phyloP scores from a whole-genome alignment of 2,113 vertebrate species.

The Carassius auratus region DNA sequence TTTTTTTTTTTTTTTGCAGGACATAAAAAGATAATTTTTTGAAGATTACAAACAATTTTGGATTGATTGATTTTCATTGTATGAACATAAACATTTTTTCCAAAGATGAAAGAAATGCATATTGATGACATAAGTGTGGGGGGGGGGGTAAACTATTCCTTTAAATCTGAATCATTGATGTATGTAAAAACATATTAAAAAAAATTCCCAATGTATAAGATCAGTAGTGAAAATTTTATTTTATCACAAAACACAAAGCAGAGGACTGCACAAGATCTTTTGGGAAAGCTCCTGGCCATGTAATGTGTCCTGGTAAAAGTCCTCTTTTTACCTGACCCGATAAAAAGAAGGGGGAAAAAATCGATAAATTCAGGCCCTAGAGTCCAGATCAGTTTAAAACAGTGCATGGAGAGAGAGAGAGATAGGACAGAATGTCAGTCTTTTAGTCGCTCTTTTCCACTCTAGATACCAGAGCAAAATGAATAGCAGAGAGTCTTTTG shows the following conservation, averaged over 20 bases:
- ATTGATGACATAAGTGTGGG: background rate
- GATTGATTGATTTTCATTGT: background rate
- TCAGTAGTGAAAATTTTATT: background rate
- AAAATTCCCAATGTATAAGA: background rate
- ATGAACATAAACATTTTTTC: background rate
- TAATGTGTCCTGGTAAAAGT: constrained; percentile 35
- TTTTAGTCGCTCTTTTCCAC: background rate
- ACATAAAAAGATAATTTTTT: background rate
- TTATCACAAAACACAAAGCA: background rate
- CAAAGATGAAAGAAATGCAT: background rate
- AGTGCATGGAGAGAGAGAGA: constrained; percentile 8
- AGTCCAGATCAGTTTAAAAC: constrained; percentile 37
- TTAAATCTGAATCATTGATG: no score
- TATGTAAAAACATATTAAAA: background rate
- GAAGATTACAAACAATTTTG: background rate
- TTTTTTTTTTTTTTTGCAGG: background rate
- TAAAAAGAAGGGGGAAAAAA: constrained; percentile 11
- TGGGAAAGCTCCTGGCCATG: constrained; percentile 17
- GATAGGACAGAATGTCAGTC: constrained; percentile 13
- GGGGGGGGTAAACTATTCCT: no score
- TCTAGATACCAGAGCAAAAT: constrained; percentile 17
- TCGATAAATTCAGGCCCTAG: constrained; percentile 14
- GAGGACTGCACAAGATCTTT: background rate
- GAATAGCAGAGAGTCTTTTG: constrained; percentile 13
- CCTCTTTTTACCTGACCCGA: constrained; percentile 4